Evolutionary conservation across 2,797 vertebrate genomes (phyloP).

Genomic region (Paratrypauchen microcephalus): DNA sequence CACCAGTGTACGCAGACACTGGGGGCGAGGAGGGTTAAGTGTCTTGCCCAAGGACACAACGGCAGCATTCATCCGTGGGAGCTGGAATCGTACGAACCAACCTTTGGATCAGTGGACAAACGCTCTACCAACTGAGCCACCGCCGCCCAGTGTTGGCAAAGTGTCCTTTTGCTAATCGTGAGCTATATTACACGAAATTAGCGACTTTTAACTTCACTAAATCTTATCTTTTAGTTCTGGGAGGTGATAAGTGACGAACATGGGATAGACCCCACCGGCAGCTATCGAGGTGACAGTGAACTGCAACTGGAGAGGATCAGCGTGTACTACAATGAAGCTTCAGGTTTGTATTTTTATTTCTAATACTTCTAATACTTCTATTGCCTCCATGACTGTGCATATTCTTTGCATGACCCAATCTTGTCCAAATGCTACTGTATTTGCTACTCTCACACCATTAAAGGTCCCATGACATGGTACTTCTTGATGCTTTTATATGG

Average conservation of each 20-base stretch:
- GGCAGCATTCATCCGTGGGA: too few species aligned
- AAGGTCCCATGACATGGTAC: too few species aligned
- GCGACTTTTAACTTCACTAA: not conserved
- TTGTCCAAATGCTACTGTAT: constrained; percentile 19
- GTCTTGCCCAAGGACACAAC: too few species aligned
- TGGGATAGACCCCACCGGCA: constrained; percentile 91
- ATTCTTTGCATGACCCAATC: constrained; percentile 38
- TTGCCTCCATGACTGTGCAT: constrained; percentile 7
- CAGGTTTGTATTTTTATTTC: constrained; percentile 74
- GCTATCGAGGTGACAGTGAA: constrained; percentile 94
- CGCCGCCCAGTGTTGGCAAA: too few species aligned
- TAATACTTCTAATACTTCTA: too few species aligned
- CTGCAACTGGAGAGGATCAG: constrained; percentile 96
- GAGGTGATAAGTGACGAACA: constrained; percentile 97
- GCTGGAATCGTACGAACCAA: too few species aligned
- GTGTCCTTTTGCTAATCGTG: not conserved
- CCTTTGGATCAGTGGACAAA: too few species aligned
- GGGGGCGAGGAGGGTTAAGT: too few species aligned
- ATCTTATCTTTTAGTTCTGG: constrained; percentile 84
- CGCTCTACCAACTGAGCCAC: too few species aligned
- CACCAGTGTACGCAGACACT: too few species aligned
- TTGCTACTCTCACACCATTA: constrained; percentile 9
- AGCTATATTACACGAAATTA: not conserved
- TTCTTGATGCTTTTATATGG: too few species aligned
- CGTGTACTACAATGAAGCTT: constrained; percentile 95